Evolutionary conservation across 2,888 invertebrate species (phyloP).

Genomic region (Zeuzera pyrina): DNA sequence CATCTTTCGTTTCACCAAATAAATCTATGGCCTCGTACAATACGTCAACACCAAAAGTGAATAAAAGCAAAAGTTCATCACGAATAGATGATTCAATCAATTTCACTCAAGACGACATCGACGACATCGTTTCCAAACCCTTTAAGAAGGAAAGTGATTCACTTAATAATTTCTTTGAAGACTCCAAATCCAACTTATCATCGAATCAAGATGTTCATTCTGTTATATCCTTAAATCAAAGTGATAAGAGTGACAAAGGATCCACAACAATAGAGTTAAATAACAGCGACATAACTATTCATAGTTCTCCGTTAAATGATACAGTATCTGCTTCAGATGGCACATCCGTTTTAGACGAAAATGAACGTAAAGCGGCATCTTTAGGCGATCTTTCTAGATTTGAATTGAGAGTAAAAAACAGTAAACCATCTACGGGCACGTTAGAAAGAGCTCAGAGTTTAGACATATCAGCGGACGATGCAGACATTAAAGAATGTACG

Average conservation of each 20-base stretch:
- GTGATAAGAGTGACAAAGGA: conserved; percentile 65
- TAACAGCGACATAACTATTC: conserved; percentile 82
- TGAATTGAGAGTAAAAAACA: conserved; percentile 53
- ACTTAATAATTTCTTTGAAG: conserved; percentile 59
- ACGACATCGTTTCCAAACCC: conserved; percentile 66
- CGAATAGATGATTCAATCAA: conserved; percentile 57
- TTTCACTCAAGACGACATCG: conserved; percentile 66
- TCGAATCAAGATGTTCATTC: conserved; percentile 61
- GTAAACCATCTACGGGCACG: conserved; percentile 69
- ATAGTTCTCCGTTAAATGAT: conserved; percentile 76
- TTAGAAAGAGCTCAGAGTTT: conserved; percentile 86
- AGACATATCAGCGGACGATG: conserved; percentile 77
- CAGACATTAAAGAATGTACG: conserved; percentile 53
- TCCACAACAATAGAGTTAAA: conserved; percentile 82
- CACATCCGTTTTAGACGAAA: conserved; percentile 68
- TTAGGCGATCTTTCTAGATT: conserved; percentile 85
- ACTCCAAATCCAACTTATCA: conserved; percentile 61
- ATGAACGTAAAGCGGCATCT: conserved; percentile 83
- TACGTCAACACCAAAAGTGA: conserved; percentile 65
- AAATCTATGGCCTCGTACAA: conserved; percentile 39
- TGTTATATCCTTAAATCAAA: conserved; percentile 55
- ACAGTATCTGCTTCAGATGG: conserved; percentile 58
- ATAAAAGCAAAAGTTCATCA: conserved; percentile 46
- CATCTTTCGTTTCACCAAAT: conserved; percentile 28
- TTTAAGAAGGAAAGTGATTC: conserved; percentile 65